Evolutionary conservation across 2,797 vertebrate genomes (phyloP).

Genomic region (Gastrophryne carolinensis): DNA sequence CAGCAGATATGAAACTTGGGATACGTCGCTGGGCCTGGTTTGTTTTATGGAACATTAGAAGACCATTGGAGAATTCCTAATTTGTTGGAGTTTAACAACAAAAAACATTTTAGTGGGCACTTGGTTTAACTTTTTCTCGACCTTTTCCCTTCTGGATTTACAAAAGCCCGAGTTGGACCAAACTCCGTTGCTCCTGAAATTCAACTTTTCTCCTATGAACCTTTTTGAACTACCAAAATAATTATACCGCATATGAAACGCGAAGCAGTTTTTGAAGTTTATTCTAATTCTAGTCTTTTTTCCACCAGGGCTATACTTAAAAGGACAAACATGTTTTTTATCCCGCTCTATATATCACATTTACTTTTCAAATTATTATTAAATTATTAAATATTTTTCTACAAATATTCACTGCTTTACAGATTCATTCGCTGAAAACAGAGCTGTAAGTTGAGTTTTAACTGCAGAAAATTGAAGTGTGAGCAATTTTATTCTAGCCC

Average conservation of each 20-base stretch:
- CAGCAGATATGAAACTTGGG: neutral
- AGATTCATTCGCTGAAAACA: too few species aligned
- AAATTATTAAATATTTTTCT: too few species aligned
- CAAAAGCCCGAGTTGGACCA: neutral
- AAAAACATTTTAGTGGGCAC: neutral
- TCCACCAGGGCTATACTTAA: too few species aligned
- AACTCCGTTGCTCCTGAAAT: neutral
- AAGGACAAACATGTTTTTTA: too few species aligned
- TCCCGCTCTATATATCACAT: too few species aligned
- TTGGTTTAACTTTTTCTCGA: conserved; percentile 1
- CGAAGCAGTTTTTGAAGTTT: neutral
- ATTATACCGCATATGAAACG: neutral
- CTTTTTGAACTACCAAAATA: neutral
- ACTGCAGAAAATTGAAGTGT: too few species aligned
- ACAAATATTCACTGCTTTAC: too few species aligned
- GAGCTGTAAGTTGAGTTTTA: too few species aligned
- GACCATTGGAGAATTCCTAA: neutral
- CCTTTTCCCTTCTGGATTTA: conserved; percentile 1
- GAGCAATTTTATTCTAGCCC: too few species aligned
- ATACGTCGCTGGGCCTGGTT: neutral
- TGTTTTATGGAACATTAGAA: neutral
- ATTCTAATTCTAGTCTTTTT: too few species aligned
- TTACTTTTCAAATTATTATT: too few species aligned
- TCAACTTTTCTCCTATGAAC: neutral
- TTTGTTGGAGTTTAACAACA: neutral